Base-by-base conservation (phyloP, 2,113 vertebrate genomes). In the Nibea albiflora region DNA sequence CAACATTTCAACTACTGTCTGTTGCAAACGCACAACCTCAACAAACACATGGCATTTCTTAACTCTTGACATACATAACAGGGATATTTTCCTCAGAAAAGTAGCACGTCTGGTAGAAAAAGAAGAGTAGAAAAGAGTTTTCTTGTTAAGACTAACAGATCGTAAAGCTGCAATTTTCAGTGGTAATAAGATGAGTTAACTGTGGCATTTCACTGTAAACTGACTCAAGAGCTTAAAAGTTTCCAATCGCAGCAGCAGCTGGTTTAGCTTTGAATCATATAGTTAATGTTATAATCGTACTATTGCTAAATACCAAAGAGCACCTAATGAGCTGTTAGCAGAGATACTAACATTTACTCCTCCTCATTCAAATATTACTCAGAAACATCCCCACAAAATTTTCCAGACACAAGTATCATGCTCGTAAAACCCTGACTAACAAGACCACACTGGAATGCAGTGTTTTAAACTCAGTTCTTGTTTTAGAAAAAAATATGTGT, bases 11-110 rank as follows among this genome's bases (percentile, higher is more conserved):
- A 15, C 68, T 81, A 73, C 47, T 28, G 63, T 58, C 80, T 69
- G 80, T 39, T 65, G 76, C 60, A 75, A 73, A 77, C 47, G 11
- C 58, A 70, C 53, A 50, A 49, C 50, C 73, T 78, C 19, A 22
- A 54, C 73, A 80, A 73, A 76, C 75, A 78, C 26, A 69, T 52
- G 54, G 65, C 35, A 50, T 77, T 87, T 83, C 75, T 79, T 72
- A 78, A 78, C 76, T 54, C 64, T 58, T 42, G 35, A 74, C 74
- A 66, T 44, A 35, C 76, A 71, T 50, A 62, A 65, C 19, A 70
- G 63, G 6, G 35, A 47, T 73, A 31, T 42, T 78, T 77, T 68
- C 49, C 58, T 74, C 15, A 17, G 10, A 70, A 46, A 47, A 62
- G 28, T 19, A 66, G 42, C 22, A 54, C 12, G 35, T 56, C 47